A percentile compares a stretch with the other conserved stretches of the same genome.
These are phyloP conservation scores for Pseudoatta argentina DNA, from an alignment of 1,140 invertebrate genomes.

Conservation along the genomic window DNA sequence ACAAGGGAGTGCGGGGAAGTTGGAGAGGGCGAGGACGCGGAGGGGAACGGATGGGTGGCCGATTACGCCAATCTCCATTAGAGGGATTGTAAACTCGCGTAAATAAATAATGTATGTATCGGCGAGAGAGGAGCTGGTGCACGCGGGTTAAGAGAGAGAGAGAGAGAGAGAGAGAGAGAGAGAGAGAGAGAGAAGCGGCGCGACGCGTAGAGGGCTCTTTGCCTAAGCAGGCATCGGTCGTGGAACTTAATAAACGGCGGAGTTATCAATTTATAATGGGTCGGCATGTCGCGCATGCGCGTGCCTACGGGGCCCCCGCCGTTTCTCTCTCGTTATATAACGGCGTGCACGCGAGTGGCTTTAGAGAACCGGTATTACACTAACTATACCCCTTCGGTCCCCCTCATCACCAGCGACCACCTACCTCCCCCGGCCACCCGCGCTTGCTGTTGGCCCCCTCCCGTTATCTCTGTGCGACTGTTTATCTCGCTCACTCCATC, in stretches of 20 bases:
- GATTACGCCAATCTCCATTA: constrained; percentile 85
- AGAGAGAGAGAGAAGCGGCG: background rate
- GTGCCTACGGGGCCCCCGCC: constrained; percentile 71
- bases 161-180: constrained; percentile 5
- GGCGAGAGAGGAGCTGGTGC: constrained; percentile 61
- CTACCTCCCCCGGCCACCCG: background rate
- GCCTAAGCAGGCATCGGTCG: constrained; percentile 85
- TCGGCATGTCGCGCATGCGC: constrained; percentile 80
- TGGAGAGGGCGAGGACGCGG: background rate
- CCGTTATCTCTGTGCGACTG: constrained; percentile 46
- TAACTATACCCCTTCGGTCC: constrained; percentile 57
- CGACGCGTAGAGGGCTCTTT: constrained; percentile 78
- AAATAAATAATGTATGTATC: constrained; percentile 86
- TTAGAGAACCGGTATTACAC: constrained; percentile 75
- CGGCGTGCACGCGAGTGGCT: constrained; percentile 74
- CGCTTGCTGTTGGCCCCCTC: background rate
- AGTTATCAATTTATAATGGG: constrained; percentile 85
- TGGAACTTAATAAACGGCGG: constrained; percentile 85
- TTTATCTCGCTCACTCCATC: constrained; percentile 60
- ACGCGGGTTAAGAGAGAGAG: constrained; percentile 14
- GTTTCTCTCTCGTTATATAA: constrained; percentile 74
- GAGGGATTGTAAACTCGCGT: constrained; percentile 85
- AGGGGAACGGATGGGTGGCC: constrained; percentile 76
- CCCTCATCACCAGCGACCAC: constrained; percentile 9
- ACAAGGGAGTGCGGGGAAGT: background rate